A percentile compares a stretch with the other conserved stretches of the same genome.
These are phyloP conservation scores for Sus cebifrons DNA, from an alignment of 2,797 vertebrate genomes.

Conservation along the genomic window DNA sequence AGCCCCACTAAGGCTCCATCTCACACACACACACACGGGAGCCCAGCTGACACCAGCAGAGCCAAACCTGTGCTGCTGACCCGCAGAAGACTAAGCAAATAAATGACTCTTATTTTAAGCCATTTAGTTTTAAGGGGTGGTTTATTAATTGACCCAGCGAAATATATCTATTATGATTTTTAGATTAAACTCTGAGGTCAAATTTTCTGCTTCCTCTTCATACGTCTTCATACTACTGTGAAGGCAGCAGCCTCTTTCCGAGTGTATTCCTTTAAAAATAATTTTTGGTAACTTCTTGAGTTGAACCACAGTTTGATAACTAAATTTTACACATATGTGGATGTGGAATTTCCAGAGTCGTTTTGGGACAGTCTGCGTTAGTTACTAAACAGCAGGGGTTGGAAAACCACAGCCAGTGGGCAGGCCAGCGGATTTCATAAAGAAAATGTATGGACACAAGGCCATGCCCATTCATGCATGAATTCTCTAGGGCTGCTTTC, in stretches of 20 bases:
- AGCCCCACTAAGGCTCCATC: rapidly evolving
- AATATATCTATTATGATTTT: not conserved
- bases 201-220: not conserved
- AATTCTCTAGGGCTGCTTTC: not conserved
- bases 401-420: not conserved
- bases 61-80: not conserved
- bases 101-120: not conserved
- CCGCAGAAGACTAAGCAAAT: not conserved
- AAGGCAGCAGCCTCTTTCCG: not conserved
- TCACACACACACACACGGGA: not conserved
- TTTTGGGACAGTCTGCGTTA: not conserved
- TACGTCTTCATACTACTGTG: not conserved
- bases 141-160: not conserved
- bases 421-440: not conserved
- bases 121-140: not conserved
- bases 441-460: not conserved
- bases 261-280: not conserved
- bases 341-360: not conserved
- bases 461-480: not conserved
- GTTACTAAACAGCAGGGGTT: not conserved
- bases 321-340: not conserved
- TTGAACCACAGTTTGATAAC: not conserved
- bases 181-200: not conserved
- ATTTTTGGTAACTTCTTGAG: not conserved
- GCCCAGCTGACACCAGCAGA: not conserved